Base-by-base conservation (phyloP, 2,888 invertebrate genomes). In the Dolichomitus sp. region DNA sequence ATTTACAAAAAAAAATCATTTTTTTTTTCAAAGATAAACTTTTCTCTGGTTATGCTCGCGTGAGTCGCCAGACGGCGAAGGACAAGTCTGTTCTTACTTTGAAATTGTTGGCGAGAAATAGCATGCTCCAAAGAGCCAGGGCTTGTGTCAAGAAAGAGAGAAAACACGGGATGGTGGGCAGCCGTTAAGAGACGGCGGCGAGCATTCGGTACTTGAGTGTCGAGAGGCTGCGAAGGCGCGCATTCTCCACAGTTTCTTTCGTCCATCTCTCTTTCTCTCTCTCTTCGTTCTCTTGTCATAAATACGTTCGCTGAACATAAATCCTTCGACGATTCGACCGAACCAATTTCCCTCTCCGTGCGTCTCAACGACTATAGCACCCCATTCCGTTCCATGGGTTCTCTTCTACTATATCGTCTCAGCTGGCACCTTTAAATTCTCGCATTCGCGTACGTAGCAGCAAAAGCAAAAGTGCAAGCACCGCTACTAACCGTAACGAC, bases 261-360 rank as follows among this genome's bases (percentile, higher is more conserved):
- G 70, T 27, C 69, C 27, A n/a, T 54, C 52, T 61, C 70, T 76
- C 50, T 65, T 37, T 75, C 50, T 30, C n/a, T 27, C 14, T 50
- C 66, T 69, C 57, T 42, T 57, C 76, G 80, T 77, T 77, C 76
- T 70, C 81, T 80, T 80, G 85, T 87, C 87, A 83, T 87, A 87
- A 87, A 87, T 87, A 87, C 81, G 83, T 85, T 81, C 83, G 85
- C 84, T 72, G 70, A 63, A 73, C 87, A 86, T 86, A 87, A 87
- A 87, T 86, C 85, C 87, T 76, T 85, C 75, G 84, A 85, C 86
- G 85, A 87, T 84, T 87, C 86, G 57, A 83, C 81, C 86, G 86
- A 87, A 84, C 85, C 86, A 87, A 87, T 87, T 87, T 87, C 78
- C 85, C 74, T 84, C 76, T 80, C 76, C 68, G 73, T 70, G 48